phyloP scores from a whole-genome alignment of 1,140 invertebrate genomes.

The Hypsibius dujardini region DNA sequence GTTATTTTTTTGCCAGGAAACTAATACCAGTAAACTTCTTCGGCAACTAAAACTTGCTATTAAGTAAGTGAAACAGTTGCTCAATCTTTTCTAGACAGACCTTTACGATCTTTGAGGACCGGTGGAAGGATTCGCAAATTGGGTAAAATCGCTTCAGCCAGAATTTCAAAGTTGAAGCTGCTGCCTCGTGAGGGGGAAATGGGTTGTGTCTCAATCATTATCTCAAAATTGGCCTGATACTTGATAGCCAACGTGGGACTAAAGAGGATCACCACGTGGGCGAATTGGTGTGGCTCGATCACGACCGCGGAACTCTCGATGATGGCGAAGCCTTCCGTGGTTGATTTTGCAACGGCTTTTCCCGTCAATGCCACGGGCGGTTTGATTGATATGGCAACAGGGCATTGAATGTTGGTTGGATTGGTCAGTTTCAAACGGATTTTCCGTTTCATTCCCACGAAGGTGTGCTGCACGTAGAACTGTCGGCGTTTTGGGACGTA shows the following conservation, averaged over 20 bases:
- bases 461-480: slow-evolving; percentile 10
- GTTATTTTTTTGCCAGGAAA: too few species aligned
- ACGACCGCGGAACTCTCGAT: neutral
- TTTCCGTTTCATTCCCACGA: neutral
- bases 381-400: too few species aligned
- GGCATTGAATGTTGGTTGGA: neutral
- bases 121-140: neutral
- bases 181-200: too few species aligned
- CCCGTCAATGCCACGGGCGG: neutral
- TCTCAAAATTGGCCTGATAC: neutral
- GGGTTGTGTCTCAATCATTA: neutral
- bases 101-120: neutral
- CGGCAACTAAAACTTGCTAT: too few species aligned
- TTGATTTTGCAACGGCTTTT: neutral
- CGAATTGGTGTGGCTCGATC: slow-evolving; percentile 5
- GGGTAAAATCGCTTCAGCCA: neutral
- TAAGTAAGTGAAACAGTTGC: too few species aligned
- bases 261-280: neutral
- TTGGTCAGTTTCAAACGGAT: neutral
- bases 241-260: neutral
- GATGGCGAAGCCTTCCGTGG: neutral
- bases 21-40: too few species aligned
- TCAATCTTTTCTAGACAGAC: too few species aligned
- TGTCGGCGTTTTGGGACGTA: neutral
- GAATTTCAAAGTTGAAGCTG: neutral